A percentile compares a stretch with the other conserved stretches of the same genome.
Conservation (phyloP, 2,888 invertebrate species). For the Drosophila koepferae region DNA sequence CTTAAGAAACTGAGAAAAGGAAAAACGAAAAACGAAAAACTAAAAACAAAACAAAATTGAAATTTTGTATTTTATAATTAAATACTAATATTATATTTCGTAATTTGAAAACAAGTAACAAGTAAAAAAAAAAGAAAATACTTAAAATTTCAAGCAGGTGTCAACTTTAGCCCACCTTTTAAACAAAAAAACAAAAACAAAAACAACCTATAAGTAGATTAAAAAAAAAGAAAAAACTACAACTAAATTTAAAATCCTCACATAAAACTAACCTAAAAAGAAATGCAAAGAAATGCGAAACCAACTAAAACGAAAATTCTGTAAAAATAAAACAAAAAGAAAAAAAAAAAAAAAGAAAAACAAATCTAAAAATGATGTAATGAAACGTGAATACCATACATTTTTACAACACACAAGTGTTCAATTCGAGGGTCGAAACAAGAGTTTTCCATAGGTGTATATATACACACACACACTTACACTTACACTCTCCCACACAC, state of each 20-base stretch:
- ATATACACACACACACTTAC: neutral
- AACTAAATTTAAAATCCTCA: slow-evolving; percentile 9
- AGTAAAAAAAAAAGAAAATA: neutral
- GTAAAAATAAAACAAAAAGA: slow-evolving; percentile 11
- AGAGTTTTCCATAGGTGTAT: slow-evolving; percentile 26
- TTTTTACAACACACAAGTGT: slow-evolving; percentile 15
- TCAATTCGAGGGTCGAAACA: slow-evolving; percentile 27
- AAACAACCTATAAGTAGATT: neutral
- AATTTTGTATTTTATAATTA: slow-evolving; percentile 29
- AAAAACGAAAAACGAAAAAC: neutral
- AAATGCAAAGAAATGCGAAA: slow-evolving; percentile 10
- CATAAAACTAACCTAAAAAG: slow-evolving; percentile 15
- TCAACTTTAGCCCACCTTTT: slow-evolving; percentile 26
- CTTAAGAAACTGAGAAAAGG: neutral
- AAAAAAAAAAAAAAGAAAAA: slow-evolving; percentile 1
- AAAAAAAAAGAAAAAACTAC: slow-evolving; percentile 8
- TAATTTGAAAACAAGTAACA: slow-evolving; percentile 7
- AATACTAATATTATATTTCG: slow-evolving; percentile 30
- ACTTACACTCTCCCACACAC: neutral
- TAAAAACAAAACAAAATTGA: slow-evolving; percentile 10
- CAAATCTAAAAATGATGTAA: neutral
- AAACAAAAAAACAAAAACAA: neutral
- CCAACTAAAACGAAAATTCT: slow-evolving; percentile 18
- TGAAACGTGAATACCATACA: slow-evolving; percentile 10
- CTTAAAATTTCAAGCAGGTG: slow-evolving; percentile 19